Evolutionary conservation across 2,797 vertebrate species (phyloP).

Genomic region (Eidolon dupreanum): DNA sequence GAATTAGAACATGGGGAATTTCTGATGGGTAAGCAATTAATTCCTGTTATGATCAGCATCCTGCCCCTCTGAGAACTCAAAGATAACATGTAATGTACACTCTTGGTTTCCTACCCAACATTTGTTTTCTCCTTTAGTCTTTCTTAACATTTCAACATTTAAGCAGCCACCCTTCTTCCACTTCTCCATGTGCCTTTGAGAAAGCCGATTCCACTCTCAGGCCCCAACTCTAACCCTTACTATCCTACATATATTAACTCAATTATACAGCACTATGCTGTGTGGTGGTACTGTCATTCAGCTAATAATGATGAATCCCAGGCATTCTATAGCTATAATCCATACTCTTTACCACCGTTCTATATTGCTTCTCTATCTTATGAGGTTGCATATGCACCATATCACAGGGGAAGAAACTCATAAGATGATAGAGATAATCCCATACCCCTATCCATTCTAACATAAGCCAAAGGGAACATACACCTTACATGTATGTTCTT

Average conservation of each 20-base stretch:
- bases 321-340: not conserved
- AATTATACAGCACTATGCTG: not conserved
- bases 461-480: not conserved
- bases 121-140: not conserved
- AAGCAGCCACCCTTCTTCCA: not conserved
- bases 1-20: not conserved
- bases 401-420: not conserved
- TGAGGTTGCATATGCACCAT: not conserved
- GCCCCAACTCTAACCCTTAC: accelerated
- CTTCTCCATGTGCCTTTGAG: not conserved
- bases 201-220: not conserved
- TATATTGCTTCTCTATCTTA: not conserved
- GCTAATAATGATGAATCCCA: not conserved
- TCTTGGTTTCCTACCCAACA: not conserved
- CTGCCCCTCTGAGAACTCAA: not conserved
- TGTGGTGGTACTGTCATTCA: not conserved
- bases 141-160: not conserved
- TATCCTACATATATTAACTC: not conserved
- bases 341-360: accelerated
- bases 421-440: not conserved
- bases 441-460: not conserved
- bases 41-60: not conserved
- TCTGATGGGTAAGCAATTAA: not conserved
- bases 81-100: not conserved
- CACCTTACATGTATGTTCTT: not conserved